Base-by-base conservation (phyloP, 2,797 vertebrate species). In the Psittacula echo region DNA sequence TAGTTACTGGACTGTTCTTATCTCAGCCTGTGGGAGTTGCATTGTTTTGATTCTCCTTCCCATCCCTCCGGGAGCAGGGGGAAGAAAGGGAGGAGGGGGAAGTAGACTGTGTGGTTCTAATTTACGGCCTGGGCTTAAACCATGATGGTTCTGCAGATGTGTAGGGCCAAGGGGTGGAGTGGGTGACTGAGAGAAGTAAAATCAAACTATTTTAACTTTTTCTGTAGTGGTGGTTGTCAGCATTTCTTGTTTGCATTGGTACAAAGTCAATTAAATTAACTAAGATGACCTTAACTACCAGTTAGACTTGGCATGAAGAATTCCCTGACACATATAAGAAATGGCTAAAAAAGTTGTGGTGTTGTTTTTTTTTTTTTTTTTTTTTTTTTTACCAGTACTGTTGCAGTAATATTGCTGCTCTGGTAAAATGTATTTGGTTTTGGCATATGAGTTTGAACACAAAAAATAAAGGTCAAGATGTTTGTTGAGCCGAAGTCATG, bases 171-270 rank as follows among this genome's bases (percentile, higher is more conserved):
- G 30, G 27, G 11, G 12, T 51, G 42, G 37, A 48, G n/a, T 39
- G 41, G 3, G 50, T 41, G 30, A 3, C 30, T 51, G 47, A 51
- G 61, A 50, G 65, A 34, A 73, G 30, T 2, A 3, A n/a, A 37
- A 72, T 23, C 32, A 41, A 27, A 18, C 24, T 26, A 37, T 7
- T 12, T 62, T 12, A 34, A 19, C 37, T 51, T 70, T 3, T 19
- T 88, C 11, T 50, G 21, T 23, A 0, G 0, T 44, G 17, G n/a
- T 2, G 0, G 5, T 72, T 81, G 5, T 53, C 50, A 89, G 11
- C 30, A 14, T 61, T 75, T 45, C 20, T 3, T 60, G 44, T 27
- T 30, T 62, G 19, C 8, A 68, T 76, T 73, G n/a, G 13, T 29
- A 27, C 3, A 1, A 65, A 78, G 37, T 64, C 11, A 37, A 5